Evolutionary conservation across 2,797 vertebrate genomes (phyloP).

Genomic region (Cottoperca gobio): DNA sequence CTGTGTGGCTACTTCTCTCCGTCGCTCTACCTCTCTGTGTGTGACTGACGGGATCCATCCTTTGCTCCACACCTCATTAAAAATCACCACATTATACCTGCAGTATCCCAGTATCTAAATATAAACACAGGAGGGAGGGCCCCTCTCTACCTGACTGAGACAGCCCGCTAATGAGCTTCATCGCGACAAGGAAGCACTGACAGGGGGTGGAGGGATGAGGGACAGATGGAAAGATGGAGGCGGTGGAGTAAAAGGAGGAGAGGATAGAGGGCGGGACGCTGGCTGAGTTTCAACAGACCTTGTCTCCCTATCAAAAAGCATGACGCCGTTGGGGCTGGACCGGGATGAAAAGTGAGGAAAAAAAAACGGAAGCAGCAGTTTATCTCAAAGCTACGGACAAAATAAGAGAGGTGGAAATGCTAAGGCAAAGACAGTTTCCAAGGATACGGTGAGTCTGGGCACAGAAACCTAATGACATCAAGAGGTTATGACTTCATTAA

Average conservation of each 20-base stretch:
- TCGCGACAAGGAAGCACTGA: constrained; percentile 60
- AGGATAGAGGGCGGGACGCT: constrained; percentile 11
- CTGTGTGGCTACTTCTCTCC: constrained; percentile 24
- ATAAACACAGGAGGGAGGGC: constrained; percentile 66
- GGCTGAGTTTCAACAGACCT: constrained; percentile 43
- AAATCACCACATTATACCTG: constrained; percentile 67
- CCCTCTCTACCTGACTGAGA: constrained; percentile 47
- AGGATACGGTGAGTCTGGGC: constrained; percentile 28
- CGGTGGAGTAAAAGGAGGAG: neutral
- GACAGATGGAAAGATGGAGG: constrained; percentile 64
- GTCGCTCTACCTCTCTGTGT: constrained; percentile 18
- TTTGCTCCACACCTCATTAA: constrained; percentile 68
- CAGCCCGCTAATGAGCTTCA: constrained; percentile 74
- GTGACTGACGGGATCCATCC: constrained; percentile 65
- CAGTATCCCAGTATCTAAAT: constrained; percentile 70
- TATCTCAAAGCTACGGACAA: neutral
- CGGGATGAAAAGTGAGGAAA: constrained; percentile 38
- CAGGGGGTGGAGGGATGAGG: constrained; percentile 60
- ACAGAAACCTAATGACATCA: constrained; percentile 33
- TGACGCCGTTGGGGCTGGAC: neutral
- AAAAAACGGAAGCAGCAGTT: constrained; percentile 1
- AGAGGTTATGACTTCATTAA: constrained; percentile 20
- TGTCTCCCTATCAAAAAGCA: constrained; percentile 23
- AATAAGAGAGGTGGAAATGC: neutral
- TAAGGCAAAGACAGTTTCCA: constrained; percentile 27